Conservation (phyloP, 2,113 vertebrate species). For the Steatornis caripensis region DNA sequence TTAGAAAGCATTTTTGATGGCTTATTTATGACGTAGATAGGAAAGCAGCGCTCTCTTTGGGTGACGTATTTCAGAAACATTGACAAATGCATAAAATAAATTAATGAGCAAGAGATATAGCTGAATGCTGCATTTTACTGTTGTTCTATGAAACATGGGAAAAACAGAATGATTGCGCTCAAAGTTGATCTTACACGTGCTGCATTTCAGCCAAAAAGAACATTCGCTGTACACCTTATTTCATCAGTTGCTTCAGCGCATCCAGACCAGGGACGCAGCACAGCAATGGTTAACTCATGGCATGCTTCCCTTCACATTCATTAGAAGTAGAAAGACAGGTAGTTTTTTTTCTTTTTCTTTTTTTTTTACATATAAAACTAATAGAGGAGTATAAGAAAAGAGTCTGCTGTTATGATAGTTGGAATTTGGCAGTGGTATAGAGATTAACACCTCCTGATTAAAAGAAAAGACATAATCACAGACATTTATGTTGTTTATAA, state of each 20-base stretch:
- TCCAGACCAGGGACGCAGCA: not conserved
- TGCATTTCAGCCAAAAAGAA: not conserved
- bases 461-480: not conserved
- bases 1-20: not conserved
- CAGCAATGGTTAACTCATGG: not conserved
- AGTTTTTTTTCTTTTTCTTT: not conserved
- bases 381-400: not conserved
- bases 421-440: not conserved
- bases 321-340: not conserved
- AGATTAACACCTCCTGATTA: not conserved
- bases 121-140: not conserved
- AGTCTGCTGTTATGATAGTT: not conserved
- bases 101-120: not conserved
- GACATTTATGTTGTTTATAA: not conserved
- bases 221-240: not conserved
- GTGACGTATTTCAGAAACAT: not conserved
- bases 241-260: not conserved
- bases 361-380: not conserved
- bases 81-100: not conserved
- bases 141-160: not conserved
- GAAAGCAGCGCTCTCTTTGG: not conserved
- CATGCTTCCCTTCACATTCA: not conserved
- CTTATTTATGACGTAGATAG: not conserved
- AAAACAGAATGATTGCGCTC: not conserved
- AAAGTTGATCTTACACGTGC: not conserved